phyloP scores from a whole-genome alignment of 1,140 invertebrate genomes.

The Aphelinus atriplicis region DNA sequence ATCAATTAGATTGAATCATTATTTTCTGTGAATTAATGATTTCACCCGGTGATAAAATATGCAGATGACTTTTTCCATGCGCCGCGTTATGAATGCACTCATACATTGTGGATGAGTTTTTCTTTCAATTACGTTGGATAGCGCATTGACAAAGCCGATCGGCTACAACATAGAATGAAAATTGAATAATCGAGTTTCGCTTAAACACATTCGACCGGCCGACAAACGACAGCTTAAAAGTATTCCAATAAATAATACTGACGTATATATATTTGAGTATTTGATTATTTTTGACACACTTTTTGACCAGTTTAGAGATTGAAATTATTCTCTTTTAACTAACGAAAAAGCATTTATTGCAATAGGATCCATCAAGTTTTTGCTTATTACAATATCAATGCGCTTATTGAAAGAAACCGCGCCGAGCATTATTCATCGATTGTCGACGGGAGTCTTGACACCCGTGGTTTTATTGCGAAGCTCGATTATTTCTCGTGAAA shows the following conservation, averaged over 20 bases:
- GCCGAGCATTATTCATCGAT: background rate
- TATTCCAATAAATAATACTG: background rate
- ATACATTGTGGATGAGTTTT: background rate
- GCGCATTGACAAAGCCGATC: background rate
- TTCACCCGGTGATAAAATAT: slow-evolving; percentile 14
- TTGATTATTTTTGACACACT: too few relatives aligned
- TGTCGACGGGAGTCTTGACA: slow-evolving; percentile 13
- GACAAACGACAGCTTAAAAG: slow-evolving; percentile 16
- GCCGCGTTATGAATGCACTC: slow-evolving; percentile 1
- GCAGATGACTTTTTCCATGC: slow-evolving; percentile 23
- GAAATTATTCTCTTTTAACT: too few relatives aligned
- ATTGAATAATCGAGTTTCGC: slow-evolving; percentile 27
- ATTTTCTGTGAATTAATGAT: slow-evolving; percentile 22
- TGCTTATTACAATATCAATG: too few relatives aligned
- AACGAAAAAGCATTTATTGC: too few relatives aligned
- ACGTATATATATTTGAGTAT: too few relatives aligned
- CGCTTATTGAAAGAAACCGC: background rate
- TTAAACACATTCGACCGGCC: background rate
- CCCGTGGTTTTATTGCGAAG: slow-evolving; percentile 14
- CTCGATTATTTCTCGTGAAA: slow-evolving; percentile 5
- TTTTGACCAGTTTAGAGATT: too few relatives aligned
- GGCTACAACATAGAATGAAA: slow-evolving; percentile 17
- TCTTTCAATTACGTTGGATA: background rate
- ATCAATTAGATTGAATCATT: slow-evolving; percentile 1
- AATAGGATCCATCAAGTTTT: too few relatives aligned